These are phyloP conservation scores for Phytoseiulus persimilis DNA, from an alignment of 2,888 invertebrate genomes.

Conservation along the genomic window DNA sequence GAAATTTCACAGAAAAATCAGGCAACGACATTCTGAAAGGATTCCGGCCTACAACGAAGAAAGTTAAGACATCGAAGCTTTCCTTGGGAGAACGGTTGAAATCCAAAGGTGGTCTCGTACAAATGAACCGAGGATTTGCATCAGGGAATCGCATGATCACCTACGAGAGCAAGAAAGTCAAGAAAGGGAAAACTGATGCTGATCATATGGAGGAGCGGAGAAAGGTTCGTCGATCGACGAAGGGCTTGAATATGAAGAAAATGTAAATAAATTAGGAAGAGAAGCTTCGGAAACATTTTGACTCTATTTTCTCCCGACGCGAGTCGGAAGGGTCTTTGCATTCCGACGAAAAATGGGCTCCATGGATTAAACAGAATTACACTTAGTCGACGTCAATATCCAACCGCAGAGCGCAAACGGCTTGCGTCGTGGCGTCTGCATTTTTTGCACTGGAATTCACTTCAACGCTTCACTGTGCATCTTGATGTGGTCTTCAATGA, in stretches of 20 bases:
- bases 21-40: background rate
- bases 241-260: constrained; percentile 44
- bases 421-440: no score
- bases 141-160: constrained; percentile 42
- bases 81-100: constrained; percentile 33
- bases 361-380: no score
- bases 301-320: background rate
- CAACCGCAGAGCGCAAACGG: no score
- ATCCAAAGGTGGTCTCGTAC: background rate
- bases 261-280: background rate
- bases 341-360: no score
- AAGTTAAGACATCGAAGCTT: constrained; percentile 16
- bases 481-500: constrained; percentile 80
- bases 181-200: constrained; percentile 45
- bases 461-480: constrained; percentile 75
- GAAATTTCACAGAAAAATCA: constrained; percentile 47
- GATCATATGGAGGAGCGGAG: constrained; percentile 50
- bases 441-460: background rate
- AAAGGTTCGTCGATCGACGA: constrained; percentile 50
- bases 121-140: constrained; percentile 13
- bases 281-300: background rate
- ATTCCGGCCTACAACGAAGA: constrained; percentile 19
- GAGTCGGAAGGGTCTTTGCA: background rate
- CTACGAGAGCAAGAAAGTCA: constrained; percentile 41
- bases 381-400: no score